Conservation (phyloP, 2,888 invertebrate genomes). For the Apantesis nais region DNA sequence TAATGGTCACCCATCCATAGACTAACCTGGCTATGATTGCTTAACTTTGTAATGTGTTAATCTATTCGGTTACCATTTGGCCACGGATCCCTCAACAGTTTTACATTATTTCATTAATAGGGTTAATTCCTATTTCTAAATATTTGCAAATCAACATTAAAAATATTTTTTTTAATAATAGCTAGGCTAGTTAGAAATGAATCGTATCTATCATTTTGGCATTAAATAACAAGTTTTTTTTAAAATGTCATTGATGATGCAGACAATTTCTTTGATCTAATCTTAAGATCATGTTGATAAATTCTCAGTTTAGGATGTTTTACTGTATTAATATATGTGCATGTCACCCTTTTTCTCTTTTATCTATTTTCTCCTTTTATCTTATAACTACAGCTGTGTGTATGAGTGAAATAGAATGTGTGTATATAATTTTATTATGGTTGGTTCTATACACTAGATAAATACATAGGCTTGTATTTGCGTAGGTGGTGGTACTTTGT, state of each 20-base stretch:
- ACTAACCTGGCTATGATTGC: too few relatives aligned
- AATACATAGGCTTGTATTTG: not conserved
- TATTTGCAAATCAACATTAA: not conserved
- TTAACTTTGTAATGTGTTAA: too few relatives aligned
- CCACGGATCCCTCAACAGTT: too few relatives aligned
- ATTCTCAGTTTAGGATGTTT: not conserved
- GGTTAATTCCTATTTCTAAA: not conserved
- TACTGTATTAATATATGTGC: not conserved
- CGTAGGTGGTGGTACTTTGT: not conserved
- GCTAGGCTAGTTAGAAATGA: not conserved
- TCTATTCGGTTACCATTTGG: too few relatives aligned
- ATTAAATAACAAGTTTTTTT: not conserved
- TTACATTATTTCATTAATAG: not conserved
- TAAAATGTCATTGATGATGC: not conserved
- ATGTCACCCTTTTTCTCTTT: not conserved
- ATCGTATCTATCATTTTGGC: not conserved
- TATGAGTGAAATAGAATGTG: slow-evolving; percentile 1
- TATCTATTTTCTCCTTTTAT: not conserved
- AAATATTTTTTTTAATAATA: not conserved
- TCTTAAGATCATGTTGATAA: not conserved
- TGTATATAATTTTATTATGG: not conserved
- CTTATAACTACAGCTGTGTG: not conserved
- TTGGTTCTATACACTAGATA: not conserved
- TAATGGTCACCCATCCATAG: too few relatives aligned
- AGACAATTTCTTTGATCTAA: not conserved